Conservation (phyloP, 2,113 vertebrate genomes). For the Hucho hucho region DNA sequence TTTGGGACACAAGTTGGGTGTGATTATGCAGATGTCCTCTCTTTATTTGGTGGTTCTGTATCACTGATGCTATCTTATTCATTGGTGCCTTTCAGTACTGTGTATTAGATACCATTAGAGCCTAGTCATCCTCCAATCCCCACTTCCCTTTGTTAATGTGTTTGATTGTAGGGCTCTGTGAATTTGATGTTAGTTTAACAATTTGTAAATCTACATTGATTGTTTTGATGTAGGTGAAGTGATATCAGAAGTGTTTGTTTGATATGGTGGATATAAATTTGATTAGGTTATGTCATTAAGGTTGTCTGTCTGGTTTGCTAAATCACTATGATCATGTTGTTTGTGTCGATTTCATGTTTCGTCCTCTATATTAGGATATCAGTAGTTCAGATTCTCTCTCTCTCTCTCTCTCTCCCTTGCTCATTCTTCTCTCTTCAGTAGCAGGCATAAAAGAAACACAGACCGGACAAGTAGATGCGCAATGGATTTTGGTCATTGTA, state of each 20-base stretch:
- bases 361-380: background rate
- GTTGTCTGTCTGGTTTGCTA: background rate
- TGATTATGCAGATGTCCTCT: background rate
- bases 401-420: background rate
- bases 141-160: background rate
- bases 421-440: too few species aligned
- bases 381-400: background rate
- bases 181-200: background rate
- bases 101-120: background rate
- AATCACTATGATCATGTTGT: background rate
- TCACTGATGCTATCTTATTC: slow-evolving; percentile 26
- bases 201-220: background rate
- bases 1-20: background rate
- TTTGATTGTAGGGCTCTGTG: background rate
- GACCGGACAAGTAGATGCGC: too few species aligned
- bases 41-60: slow-evolving; percentile 27
- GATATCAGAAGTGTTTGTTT: background rate
- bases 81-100: slow-evolving; percentile 17
- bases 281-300: background rate
- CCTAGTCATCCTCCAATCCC: background rate
- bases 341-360: background rate
- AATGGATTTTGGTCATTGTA: too few species aligned
- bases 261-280: background rate
- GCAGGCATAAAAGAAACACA: too few species aligned
- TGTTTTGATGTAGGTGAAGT: background rate